A percentile compares a stretch with the other conserved stretches of the same genome.
Evolutionary conservation across 2,888 invertebrate genomes (phyloP).

Genomic region (Helleia helle): DNA sequence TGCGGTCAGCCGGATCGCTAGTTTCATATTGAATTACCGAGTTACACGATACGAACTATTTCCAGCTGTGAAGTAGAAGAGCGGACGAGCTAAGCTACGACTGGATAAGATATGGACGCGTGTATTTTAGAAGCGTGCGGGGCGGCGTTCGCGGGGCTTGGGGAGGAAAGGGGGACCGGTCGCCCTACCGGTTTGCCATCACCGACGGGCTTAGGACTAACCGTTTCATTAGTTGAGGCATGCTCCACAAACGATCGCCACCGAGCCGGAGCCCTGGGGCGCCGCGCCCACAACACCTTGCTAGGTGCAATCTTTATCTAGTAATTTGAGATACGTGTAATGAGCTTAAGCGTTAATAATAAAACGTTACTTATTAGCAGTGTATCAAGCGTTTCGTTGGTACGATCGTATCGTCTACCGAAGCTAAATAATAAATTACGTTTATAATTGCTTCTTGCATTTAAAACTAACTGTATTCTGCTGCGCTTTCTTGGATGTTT

Average conservation of each 20-base stretch:
- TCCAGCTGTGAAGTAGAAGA: conserved; percentile 57
- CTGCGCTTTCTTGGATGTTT: no score
- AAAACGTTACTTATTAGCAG: conserved; percentile 3
- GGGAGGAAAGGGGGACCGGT: conserved; percentile 55
- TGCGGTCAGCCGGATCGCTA: conserved; percentile 50
- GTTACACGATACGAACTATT: conserved; percentile 46
- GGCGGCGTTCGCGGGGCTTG: conserved; percentile 31
- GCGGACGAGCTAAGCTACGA: conserved; percentile 34
- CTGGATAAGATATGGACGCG: conserved; percentile 38
- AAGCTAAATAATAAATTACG: no score
- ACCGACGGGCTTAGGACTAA: conserved; percentile 54
- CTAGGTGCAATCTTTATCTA: conserved; percentile 23
- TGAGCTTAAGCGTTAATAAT: conserved; percentile 3
- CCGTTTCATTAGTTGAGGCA: conserved; percentile 56
- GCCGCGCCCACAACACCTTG: conserved; percentile 28
- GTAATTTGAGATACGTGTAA: conserved; percentile 18
- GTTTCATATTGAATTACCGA: conserved; percentile 44
- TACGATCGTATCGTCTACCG: no score
- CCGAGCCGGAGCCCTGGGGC: conserved; percentile 36
- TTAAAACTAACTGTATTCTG: no score
- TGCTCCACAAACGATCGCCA: conserved; percentile 41
- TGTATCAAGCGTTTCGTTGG: neutral
- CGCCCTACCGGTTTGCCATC: conserved; percentile 64
- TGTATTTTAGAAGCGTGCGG: conserved; percentile 56
- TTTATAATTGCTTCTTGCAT: no score